A percentile compares a stretch with the other conserved stretches of the same genome.
Evolutionary conservation across 2,797 vertebrate genomes (phyloP).

Genomic region (Onychomys leucogaster): DNA sequence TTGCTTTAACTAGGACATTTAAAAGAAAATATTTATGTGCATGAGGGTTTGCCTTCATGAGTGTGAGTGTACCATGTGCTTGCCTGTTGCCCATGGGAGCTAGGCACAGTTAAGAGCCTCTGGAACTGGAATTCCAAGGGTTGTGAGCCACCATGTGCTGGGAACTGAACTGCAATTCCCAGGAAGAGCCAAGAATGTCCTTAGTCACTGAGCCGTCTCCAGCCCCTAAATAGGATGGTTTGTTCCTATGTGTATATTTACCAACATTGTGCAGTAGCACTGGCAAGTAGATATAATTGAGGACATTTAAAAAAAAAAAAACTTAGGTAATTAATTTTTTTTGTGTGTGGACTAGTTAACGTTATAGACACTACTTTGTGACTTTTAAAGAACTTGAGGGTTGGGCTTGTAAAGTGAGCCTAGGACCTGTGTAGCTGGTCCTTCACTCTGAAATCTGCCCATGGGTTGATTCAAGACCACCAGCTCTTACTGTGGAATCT

Average conservation of each 20-base stretch:
- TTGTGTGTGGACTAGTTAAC: neutral
- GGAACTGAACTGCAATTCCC: neutral
- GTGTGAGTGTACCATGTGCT: neutral
- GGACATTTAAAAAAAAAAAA: neutral
- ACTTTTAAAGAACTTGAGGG: conserved; percentile 12
- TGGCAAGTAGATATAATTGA: neutral
- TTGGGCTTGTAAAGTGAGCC: neutral
- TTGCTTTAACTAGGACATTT: conserved; percentile 22
- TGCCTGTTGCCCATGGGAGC: neutral
- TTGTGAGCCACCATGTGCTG: neutral
- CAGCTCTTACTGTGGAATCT: neutral
- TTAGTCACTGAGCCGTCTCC: neutral
- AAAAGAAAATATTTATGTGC: neutral
- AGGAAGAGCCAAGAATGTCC: neutral
- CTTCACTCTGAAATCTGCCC: neutral
- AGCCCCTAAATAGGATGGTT: neutral
- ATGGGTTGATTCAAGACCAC: neutral
- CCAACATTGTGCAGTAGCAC: neutral
- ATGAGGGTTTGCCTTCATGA: neutral
- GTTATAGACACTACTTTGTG: neutral
- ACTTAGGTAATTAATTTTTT: neutral
- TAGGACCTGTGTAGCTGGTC: neutral
- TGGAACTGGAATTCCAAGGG: neutral
- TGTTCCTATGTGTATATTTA: neutral
- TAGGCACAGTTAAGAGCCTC: neutral